Percentiles rank a stretch among this genome's conserved stretches.
These are phyloP conservation scores for Stenurella melanura DNA, from an alignment of 2,888 invertebrate species.

Conservation along the genomic window DNA sequence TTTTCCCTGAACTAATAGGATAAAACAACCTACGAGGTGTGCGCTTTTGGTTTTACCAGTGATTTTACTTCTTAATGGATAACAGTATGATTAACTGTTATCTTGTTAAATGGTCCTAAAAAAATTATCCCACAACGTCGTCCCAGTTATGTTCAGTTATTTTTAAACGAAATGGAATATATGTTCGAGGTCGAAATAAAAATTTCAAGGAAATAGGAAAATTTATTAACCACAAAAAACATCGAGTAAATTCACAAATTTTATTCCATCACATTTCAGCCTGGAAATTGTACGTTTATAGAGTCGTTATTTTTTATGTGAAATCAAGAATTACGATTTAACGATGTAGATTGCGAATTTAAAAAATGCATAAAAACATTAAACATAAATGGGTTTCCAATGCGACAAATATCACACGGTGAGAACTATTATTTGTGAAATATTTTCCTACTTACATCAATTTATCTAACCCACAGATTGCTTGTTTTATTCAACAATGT, in stretches of 20 bases:
- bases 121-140: too few relatives aligned
- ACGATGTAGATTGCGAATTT: conserved; percentile 2
- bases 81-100: too few relatives aligned
- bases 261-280: conserved; percentile 14
- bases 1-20: too few relatives aligned
- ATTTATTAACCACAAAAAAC: conserved; percentile 9
- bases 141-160: too few relatives aligned
- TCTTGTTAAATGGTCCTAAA: too few relatives aligned
- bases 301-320: conserved; percentile 31
- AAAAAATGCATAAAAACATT: neutral
- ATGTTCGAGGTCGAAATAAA: neutral
- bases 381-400: conserved; percentile 18
- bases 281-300: conserved; percentile 23
- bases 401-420: neutral
- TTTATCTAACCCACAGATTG: too few relatives aligned
- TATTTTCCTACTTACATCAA: too few relatives aligned
- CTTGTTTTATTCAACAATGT: too few relatives aligned
- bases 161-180: neutral
- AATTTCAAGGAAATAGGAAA: conserved; percentile 9
- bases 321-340: conserved; percentile 24
- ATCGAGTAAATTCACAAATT: conserved; percentile 1
- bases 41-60: too few relatives aligned
- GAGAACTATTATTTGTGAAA: neutral
- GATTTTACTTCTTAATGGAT: too few relatives aligned
- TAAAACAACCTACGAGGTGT: too few relatives aligned